A percentile compares a stretch with the other conserved stretches of the same genome.
phyloP scores from a whole-genome alignment of 2,113 vertebrate species.

The Amblyornis subalaris region DNA sequence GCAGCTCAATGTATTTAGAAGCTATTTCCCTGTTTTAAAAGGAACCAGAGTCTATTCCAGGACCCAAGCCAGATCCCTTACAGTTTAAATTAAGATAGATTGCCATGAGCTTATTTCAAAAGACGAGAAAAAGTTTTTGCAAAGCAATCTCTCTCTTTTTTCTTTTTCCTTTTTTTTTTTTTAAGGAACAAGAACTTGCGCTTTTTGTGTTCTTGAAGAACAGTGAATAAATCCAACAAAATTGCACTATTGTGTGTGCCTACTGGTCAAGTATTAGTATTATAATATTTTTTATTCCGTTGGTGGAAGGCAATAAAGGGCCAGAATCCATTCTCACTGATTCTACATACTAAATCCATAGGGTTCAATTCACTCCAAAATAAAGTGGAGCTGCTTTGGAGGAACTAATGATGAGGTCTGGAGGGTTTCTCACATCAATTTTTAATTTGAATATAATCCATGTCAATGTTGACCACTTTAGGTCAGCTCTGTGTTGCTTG shows the following conservation, averaged over 20 bases:
- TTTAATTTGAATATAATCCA: background rate
- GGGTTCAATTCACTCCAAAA: background rate
- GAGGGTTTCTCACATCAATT: background rate
- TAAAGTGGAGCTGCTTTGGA: background rate
- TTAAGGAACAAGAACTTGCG: background rate
- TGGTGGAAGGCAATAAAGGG: background rate
- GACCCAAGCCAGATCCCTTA: background rate
- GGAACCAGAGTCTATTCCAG: background rate
- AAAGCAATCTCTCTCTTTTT: background rate
- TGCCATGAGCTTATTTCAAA: background rate
- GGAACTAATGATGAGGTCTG: background rate
- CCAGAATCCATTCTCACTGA: background rate
- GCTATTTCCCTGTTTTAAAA: conserved; percentile 27
- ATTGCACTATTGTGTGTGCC: background rate
- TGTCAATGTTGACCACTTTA: background rate
- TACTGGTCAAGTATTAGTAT: background rate
- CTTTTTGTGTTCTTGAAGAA: background rate
- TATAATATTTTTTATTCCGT: background rate
- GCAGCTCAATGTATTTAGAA: conserved; percentile 16
- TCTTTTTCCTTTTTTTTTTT: background rate
- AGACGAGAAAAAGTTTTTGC: background rate
- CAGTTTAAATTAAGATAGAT: conserved; percentile 40
- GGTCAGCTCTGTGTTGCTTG: background rate
- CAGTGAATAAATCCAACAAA: background rate
- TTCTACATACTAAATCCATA: background rate